Conservation (phyloP, 2,888 invertebrate genomes). For the Meteorus cinctellus region DNA sequence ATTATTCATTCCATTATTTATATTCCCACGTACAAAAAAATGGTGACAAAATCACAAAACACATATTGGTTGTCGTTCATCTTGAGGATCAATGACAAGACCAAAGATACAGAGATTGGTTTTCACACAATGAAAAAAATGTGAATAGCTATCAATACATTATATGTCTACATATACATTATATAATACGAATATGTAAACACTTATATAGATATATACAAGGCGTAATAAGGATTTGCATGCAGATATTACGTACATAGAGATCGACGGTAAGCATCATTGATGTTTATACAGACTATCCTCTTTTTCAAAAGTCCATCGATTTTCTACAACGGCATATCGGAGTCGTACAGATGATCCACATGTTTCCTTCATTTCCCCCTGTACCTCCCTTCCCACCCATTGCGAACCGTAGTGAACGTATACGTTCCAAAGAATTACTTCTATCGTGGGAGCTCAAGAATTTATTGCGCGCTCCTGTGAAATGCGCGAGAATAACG, state of each 20-base stretch:
- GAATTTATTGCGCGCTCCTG: constrained; percentile 53
- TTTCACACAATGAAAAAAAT: not conserved
- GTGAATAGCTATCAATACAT: not conserved
- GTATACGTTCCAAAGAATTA: constrained; percentile 48
- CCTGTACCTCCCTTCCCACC: not conserved
- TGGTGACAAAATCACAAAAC: not conserved
- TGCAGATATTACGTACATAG: not conserved
- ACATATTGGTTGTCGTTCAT: constrained; percentile 15
- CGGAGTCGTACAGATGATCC: constrained; percentile 20
- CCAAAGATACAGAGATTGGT: constrained; percentile 13
- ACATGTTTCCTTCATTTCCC: constrained; percentile 17
- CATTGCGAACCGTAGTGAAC: constrained; percentile 32
- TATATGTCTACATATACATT: too few relatives aligned
- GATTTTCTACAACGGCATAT: constrained; percentile 26
- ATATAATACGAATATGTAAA: not conserved
- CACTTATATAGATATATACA: not conserved
- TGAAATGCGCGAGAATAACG: constrained; percentile 53
- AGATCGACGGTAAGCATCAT: not conserved
- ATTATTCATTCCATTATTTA: not conserved
- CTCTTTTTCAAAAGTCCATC: constrained; percentile 19
- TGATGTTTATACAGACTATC: constrained; percentile 11
- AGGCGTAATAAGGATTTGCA: not conserved
- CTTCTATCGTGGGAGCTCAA: constrained; percentile 52
- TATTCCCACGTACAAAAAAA: not conserved
- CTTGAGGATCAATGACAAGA: constrained; percentile 1